phyloP scores from a whole-genome alignment of 2,888 invertebrate species.

The Panzeria rudis region DNA sequence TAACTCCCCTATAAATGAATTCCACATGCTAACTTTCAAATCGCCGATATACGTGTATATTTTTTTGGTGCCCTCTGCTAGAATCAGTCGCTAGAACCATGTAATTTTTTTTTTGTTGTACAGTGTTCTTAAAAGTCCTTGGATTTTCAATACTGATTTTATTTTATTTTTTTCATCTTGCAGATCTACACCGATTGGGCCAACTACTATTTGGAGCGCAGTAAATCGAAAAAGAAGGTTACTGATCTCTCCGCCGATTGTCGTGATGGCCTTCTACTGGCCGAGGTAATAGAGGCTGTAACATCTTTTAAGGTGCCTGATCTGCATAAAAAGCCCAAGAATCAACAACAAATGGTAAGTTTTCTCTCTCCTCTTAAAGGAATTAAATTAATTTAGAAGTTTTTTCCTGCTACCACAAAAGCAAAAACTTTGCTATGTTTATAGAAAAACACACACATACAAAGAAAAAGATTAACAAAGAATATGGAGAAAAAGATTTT shows the following conservation, averaged over 20 bases:
- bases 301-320: constrained; percentile 90
- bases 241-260: constrained; percentile 94
- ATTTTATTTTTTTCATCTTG: constrained; percentile 73
- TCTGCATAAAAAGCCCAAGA: constrained; percentile 93
- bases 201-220: constrained; percentile 97
- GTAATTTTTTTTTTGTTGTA: no score
- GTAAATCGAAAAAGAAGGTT: constrained; percentile 93
- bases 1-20: no score
- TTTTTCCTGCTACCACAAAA: not conserved
- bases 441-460: not conserved
- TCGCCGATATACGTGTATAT: no score
- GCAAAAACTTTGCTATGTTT: constrained; percentile 5
- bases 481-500: constrained; percentile 40
- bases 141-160: not conserved
- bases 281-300: constrained; percentile 97
- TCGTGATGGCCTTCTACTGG: constrained; percentile 95
- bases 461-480: constrained; percentile 39
- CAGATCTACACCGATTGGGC: constrained; percentile 99
- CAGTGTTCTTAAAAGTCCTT: not conserved
- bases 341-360: constrained; percentile 96
- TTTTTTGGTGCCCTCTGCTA: no score
- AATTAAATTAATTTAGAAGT: not conserved
- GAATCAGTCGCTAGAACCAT: no score
- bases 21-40: no score
- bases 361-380: not conserved